These are phyloP conservation scores for Microtus montanus DNA, from an alignment of 2,113 vertebrate genomes.

Conservation along the genomic window DNA sequence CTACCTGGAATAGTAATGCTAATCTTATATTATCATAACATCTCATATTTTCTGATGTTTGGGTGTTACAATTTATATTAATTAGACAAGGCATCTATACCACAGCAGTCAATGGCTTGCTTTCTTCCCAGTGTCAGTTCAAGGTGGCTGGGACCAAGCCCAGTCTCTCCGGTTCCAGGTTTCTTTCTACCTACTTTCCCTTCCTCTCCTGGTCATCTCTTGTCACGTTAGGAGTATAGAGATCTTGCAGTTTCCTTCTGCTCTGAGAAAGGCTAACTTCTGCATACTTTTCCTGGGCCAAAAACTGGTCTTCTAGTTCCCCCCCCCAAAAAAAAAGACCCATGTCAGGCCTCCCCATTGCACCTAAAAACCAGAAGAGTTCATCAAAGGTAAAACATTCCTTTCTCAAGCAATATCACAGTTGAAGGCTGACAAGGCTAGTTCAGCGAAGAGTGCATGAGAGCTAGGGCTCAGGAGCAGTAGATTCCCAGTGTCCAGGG, in stretches of 20 bases:
- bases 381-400: neutral
- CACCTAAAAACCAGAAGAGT: too few relatives aligned
- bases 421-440: neutral
- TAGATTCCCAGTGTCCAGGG: fast-evolving
- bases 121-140: neutral
- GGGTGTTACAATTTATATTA: fast-evolving
- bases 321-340: neutral
- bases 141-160: neutral
- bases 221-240: neutral
- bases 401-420: neutral
- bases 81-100: neutral
- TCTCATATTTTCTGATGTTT: neutral
- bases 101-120: neutral
- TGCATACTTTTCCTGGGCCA: neutral
- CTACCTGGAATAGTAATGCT: neutral
- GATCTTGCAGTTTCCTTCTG: fast-evolving
- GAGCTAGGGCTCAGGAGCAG: neutral
- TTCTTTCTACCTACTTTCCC: neutral
- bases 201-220: neutral
- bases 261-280: neutral
- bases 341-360: neutral
- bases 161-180: fast-evolving
- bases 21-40: neutral
- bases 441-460: neutral
- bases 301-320: neutral